Evolutionary conservation across 2,797 vertebrate species (phyloP), one percentile per base, ranked within the genome.

Genomic region (Eulemur coronatus): DNA sequence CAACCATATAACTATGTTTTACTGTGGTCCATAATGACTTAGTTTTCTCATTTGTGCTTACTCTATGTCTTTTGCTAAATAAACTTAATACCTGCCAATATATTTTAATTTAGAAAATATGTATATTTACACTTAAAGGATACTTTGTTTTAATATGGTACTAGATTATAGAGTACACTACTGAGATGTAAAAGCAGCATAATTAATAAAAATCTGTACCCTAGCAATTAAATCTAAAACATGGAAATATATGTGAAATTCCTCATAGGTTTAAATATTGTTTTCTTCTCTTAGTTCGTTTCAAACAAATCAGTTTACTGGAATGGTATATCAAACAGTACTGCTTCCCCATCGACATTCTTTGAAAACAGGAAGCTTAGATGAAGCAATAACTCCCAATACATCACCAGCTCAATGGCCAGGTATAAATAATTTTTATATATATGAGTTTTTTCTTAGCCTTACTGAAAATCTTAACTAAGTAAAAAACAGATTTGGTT

Each of bases 391-490:
- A 96, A 99, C 99, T 97, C 99, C 99, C 38, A 99, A 99, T 98
- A 99, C 99, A 43, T 98, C 99, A 84, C 99, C 99, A 96, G 98
- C 99, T 95, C 99, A 99, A 91, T 99, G 99, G 99, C 99, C 99
- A 99, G 99, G 99, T 99, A 99, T 61, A 96, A 73, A 33, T 94
- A 94, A 81, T 91, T 97, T 92, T 97, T n/a, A 91, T 38, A 38
- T 72, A 1, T 84, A 10, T 95, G 80, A 84, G 12, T 70, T 89
- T 90, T 85, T 91, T 75, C 46, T 94, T 87, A 70, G 14, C 30
- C 59, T 89, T 94, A 46, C 69, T 91, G 18, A 86, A 73, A 95
- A 50, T 89, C 46, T 76, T 85, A 90, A 46, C 52, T 96, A 72
- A 82, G 14, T 46, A 67, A 85, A 91, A 97, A 89, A 35, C 46